Conservation (phyloP, 2,888 invertebrate species). For the Aspidapion aeneum region DNA sequence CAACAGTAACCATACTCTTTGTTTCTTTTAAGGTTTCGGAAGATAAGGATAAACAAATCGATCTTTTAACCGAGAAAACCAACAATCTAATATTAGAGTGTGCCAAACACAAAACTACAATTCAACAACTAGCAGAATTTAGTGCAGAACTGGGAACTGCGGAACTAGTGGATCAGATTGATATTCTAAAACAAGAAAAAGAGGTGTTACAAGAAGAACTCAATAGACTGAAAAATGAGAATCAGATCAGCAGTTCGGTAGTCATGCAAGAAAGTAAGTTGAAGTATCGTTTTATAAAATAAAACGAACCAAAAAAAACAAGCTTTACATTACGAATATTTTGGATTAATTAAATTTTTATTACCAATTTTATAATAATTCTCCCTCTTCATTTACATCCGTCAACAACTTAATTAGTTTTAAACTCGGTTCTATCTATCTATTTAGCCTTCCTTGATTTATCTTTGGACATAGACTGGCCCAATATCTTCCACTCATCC, state of each 20-base stretch:
- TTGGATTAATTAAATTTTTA: too few relatives aligned
- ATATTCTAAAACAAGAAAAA: conserved; percentile 51
- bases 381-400: too few relatives aligned
- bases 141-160: conserved; percentile 63
- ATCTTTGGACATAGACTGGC: too few relatives aligned
- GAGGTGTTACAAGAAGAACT: conserved; percentile 49
- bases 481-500: too few relatives aligned
- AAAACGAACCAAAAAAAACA: too few relatives aligned
- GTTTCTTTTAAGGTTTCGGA: conserved; percentile 61
- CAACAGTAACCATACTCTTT: too few relatives aligned
- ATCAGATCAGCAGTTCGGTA: conserved; percentile 55
- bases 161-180: conserved; percentile 51
- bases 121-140: conserved; percentile 64
- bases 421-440: too few relatives aligned
- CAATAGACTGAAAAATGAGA: conserved; percentile 48
- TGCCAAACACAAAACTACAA: conserved; percentile 62
- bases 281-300: neutral
- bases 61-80: conserved; percentile 61
- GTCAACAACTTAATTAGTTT: too few relatives aligned
- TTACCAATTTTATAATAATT: too few relatives aligned
- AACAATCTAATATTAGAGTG: conserved; percentile 59
- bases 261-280: conserved; percentile 50
- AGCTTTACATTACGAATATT: too few relatives aligned
- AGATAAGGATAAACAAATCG: conserved; percentile 71
- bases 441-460: too few relatives aligned